These are phyloP conservation scores for Tupaia chinensis DNA, from an alignment of 2,113 vertebrate species.

Conservation along the genomic window DNA sequence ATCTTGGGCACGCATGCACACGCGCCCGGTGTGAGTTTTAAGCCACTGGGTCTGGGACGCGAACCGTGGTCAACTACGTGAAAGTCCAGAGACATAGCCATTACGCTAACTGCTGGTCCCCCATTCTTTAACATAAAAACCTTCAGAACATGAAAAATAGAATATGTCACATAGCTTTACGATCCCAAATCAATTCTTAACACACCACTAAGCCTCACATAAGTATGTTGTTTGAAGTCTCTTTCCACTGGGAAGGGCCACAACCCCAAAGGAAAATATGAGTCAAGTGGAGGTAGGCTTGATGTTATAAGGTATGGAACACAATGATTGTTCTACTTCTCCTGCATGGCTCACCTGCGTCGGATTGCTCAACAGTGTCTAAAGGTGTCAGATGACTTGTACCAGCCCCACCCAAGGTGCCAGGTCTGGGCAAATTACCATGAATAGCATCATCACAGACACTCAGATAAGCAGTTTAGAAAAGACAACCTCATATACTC, in stretches of 20 bases:
- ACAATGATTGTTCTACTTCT: neutral
- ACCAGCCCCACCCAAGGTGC: slow-evolving; percentile 38
- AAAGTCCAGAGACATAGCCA: too few species aligned
- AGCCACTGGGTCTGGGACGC: too few species aligned
- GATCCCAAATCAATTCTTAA: neutral
- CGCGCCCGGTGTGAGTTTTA: too few species aligned
- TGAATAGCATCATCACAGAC: neutral
- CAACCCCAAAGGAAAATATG: neutral
- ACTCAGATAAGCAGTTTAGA: neutral
- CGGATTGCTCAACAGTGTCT: slow-evolving; percentile 53
- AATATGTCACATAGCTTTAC: neutral
- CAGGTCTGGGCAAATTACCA: slow-evolving; percentile 35
- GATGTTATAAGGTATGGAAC: neutral
- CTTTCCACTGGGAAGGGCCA: slow-evolving; percentile 20
- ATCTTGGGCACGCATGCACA: too few species aligned
- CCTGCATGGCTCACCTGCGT: neutral
- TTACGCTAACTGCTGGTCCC: too few species aligned
- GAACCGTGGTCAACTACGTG: too few species aligned
- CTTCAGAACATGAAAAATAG: neutral
- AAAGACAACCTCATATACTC: neutral
- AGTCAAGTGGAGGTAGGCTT: slow-evolving; percentile 41
- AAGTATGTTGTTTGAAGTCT: neutral
- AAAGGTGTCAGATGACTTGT: slow-evolving; percentile 36
- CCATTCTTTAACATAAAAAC: neutral
- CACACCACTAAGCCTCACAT: neutral